Conservation (phyloP, 1,140 invertebrate species). For the Galleria mellonella region DNA sequence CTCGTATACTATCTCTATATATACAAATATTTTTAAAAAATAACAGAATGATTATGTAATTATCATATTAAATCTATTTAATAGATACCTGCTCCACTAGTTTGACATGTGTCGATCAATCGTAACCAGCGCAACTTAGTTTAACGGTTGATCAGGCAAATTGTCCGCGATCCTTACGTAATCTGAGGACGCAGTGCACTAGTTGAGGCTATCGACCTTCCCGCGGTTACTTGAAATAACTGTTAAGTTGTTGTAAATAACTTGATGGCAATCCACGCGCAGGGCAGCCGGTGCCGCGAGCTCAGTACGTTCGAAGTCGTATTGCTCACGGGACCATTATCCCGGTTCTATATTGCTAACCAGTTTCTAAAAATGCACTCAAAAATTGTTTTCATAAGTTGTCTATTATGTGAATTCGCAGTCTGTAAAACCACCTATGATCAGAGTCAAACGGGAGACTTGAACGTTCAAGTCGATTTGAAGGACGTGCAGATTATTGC, state of each 20-base stretch:
- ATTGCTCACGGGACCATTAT: slow-evolving; percentile 25
- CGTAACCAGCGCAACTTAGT: background rate
- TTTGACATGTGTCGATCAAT: too few relatives aligned
- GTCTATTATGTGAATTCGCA: slow-evolving; percentile 1
- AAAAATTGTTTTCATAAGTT: slow-evolving; percentile 11
- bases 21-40: too few relatives aligned
- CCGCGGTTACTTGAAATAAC: slow-evolving; percentile 67
- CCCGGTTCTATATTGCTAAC: background rate
- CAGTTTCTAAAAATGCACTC: slow-evolving; percentile 8
- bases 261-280: slow-evolving; percentile 47
- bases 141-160: slow-evolving; percentile 21
- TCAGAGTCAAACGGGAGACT: slow-evolving; percentile 83
- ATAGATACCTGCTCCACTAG: too few relatives aligned
- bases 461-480: slow-evolving; percentile 85
- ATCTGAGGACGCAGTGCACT: slow-evolving; percentile 45
- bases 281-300: slow-evolving; percentile 27
- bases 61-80: too few relatives aligned
- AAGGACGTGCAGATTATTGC: slow-evolving; percentile 86
- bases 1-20: too few relatives aligned
- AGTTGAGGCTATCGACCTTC: slow-evolving; percentile 68
- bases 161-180: slow-evolving; percentile 45
- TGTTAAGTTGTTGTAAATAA: slow-evolving; percentile 71
- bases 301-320: slow-evolving; percentile 22
- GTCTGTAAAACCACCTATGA: slow-evolving; percentile 69
- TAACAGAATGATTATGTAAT: too few relatives aligned